Percentiles rank a stretch among this genome's conserved stretches.
These are phyloP conservation scores for Podarcis siculus DNA, from an alignment of 2,797 vertebrate genomes.

Conservation along the genomic window DNA sequence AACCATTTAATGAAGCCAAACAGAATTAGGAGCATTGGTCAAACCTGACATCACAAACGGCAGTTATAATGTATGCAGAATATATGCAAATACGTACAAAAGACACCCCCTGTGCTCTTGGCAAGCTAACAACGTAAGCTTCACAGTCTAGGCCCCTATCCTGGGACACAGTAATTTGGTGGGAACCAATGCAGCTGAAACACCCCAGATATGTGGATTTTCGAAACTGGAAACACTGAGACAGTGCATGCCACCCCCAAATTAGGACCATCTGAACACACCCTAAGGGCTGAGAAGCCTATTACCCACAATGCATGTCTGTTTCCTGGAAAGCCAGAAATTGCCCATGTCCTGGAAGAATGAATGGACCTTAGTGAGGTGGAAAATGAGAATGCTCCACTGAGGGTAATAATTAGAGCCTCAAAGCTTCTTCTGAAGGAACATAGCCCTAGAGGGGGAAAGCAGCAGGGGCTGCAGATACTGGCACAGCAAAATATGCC, in stretches of 20 bases:
- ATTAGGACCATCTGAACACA: conserved; percentile 13
- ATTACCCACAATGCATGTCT: conserved; percentile 3
- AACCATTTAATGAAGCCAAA: conserved; percentile 2
- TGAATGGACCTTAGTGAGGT: conserved; percentile 18
- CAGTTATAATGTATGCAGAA: not conserved
- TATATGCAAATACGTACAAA: not conserved
- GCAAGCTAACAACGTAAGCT: not conserved
- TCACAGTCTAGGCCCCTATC: not conserved
- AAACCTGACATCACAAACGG: conserved; percentile 17
- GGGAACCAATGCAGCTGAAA: not conserved
- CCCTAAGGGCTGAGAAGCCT: conserved; percentile 12
- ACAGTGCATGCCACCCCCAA: not conserved
- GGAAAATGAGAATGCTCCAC: conserved; percentile 1
- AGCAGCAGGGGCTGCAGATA: not conserved
- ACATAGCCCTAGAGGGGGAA: not conserved
- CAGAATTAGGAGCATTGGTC: conserved; percentile 19
- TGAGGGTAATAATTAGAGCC: not conserved
- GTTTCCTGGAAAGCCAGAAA: conserved; percentile 26
- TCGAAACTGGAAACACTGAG: not conserved
- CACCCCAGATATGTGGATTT: not conserved
- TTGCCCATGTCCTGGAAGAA: conserved; percentile 2
- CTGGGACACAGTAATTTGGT: not conserved
- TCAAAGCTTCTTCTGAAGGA: not conserved
- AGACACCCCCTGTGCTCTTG: not conserved
- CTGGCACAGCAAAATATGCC: not conserved